Evolutionary conservation across 2,113 vertebrate species (phyloP), one percentile per base, ranked within the genome.

Genomic region (Scomber colias): DNA sequence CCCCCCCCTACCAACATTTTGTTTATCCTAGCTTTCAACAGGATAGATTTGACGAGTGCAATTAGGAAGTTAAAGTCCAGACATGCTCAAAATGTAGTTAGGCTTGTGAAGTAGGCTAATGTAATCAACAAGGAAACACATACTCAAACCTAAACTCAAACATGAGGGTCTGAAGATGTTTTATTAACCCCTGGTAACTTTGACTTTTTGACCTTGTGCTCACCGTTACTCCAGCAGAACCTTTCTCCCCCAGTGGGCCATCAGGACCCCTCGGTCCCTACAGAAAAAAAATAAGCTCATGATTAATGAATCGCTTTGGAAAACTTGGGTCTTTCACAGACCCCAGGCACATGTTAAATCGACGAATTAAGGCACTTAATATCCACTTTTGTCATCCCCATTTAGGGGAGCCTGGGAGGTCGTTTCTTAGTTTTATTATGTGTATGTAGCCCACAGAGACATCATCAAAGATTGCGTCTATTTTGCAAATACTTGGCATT

Each of bases 201-300:
- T 68, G 59, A 75, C 57, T 21, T 49, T 50, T 67, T 69, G 54
- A 74, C 67, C 46, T 31, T 3, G 0, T 1, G 3, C 80, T 93
- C 93, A 99, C 98, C 96, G 97, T 97, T 71, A 79, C 85, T 83
- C 98, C 97, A 70, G 63, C 74, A 1, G 93, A 76, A 44, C 98
- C 97, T 0, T 91, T 92, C 86, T 96, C 96, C 1, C 98, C 98
- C n/a, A 87, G 27, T 5, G 91, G 92, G 77, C 97, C 98, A 5
- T 98, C 97, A 62, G 95, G 95, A 88, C 98, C 98, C 92, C 94
- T 95, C 64, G 94, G 95, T 88, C 98, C 98, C 98, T 99, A 17
- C 10, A 44, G 73, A 83, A 75, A 87, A 63, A 77, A 66, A 65
- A 5, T 17, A 31, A 48, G 79, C 17, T 11, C 35, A 53, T 71